Evolutionary conservation across 2,888 invertebrate genomes (phyloP), one percentile per base, ranked within the genome.

Genomic region (Pelosia muscerda): DNA sequence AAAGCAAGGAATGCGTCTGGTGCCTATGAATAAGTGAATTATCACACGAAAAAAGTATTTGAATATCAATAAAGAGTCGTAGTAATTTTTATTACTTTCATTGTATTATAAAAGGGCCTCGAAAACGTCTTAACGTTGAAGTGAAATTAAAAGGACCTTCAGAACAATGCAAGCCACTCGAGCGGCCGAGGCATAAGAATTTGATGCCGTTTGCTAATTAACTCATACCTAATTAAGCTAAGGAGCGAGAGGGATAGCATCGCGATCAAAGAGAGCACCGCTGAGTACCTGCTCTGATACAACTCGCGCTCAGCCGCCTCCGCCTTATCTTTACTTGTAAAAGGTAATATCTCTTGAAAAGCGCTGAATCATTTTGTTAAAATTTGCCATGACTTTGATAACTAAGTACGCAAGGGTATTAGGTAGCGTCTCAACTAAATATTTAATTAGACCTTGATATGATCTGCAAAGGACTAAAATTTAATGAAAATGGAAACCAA

Each of bases 191-290:
- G 63, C 49, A n/a, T 60, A 55, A 68, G 61, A 74, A 60, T 71
- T 68, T 69, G 74, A 68, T 70, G 66, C 56, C 74, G 74, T 70
- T 69, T 75, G 67, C 76, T 86, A 84, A 86, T 86, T 83, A 85
- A 81, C 82, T 82, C 76, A 75, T 78, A 72, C 69, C 80, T 85
- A 84, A 86, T 86, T 83, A 86, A 79, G 74, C 71, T 63, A 75
- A 74, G 73, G 71, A 71, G 63, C 61, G 69, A 34, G 68, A 5
- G 31, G 28, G 64, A 60, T 38, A 49, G 60, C 25, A 49, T 10
- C 15, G 13, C 19, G 56, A 57, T 76, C 66, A 76, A 75, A 78
- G 77, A 76, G 67, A 68, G 66, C 72, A 63, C 63, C 62, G 63
- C 34, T 61, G 57, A 69, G 74, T 64, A 63, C 64, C 67, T 63